These are phyloP conservation scores for Grallaria varia DNA, from an alignment of 2,113 vertebrate genomes.

Conservation along the genomic window DNA sequence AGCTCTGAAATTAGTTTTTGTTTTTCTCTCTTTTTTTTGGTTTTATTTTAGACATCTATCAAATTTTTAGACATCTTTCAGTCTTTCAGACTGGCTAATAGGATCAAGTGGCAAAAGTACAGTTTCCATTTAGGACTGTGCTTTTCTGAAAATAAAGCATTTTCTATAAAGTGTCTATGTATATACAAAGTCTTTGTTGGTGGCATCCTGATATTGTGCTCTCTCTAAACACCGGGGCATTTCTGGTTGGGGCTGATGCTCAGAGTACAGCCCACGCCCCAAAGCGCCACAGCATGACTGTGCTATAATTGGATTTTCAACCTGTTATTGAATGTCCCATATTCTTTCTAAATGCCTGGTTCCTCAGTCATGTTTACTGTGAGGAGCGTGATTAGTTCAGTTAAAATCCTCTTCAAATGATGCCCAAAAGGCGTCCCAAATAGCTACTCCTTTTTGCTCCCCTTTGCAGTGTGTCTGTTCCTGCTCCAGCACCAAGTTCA, in stretches of 20 bases:
- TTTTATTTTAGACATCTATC: neutral
- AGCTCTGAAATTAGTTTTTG: neutral
- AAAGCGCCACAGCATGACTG: neutral
- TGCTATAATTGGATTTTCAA: neutral
- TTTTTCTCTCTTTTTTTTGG: neutral
- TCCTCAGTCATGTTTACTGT: neutral
- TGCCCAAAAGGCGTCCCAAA: neutral
- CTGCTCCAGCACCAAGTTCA: neutral
- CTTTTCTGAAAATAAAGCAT: neutral
- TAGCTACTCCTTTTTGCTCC: neutral
- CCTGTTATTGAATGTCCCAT: neutral
- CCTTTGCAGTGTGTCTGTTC: neutral
- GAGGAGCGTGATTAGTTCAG: neutral
- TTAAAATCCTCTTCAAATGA: neutral
- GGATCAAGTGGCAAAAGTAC: neutral
- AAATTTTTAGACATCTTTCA: neutral
- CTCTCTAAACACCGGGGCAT: neutral
- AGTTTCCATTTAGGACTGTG: neutral
- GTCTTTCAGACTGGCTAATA: neutral
- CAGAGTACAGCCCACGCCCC: neutral
- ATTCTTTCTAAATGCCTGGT: neutral
- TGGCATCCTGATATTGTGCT: neutral
- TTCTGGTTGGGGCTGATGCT: neutral
- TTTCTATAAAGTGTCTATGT: neutral
- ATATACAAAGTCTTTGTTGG: neutral